These are phyloP conservation scores for Pseudorectes ferrugineus DNA, from an alignment of 2,113 vertebrate genomes.

Conservation along the genomic window DNA sequence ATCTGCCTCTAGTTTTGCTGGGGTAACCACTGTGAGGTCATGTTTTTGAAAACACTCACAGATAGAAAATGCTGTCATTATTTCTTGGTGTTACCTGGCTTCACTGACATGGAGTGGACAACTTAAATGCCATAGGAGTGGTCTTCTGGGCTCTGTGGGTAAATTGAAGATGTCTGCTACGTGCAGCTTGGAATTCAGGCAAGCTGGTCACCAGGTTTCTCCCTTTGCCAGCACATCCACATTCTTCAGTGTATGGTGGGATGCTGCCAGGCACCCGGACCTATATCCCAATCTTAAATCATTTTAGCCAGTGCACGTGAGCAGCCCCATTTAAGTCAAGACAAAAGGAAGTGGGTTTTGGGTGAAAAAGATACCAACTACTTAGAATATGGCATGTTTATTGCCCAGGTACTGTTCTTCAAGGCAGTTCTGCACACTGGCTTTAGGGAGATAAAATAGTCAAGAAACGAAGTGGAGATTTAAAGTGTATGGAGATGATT, in stretches of 20 bases:
- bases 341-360: background rate
- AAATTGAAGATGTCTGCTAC: background rate
- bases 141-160: background rate
- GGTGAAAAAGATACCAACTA: background rate
- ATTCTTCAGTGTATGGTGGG: background rate
- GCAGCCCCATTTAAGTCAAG: background rate
- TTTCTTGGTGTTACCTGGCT: background rate
- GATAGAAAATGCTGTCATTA: background rate
- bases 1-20: background rate
- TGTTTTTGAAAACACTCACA: background rate
- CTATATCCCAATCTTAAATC: background rate
- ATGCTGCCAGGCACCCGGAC: background rate
- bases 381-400: background rate
- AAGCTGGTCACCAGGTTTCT: background rate
- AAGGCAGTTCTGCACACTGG: background rate
- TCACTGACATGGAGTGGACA: background rate
- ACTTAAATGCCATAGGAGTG: background rate
- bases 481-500: background rate
- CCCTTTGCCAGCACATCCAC: background rate
- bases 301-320: background rate
- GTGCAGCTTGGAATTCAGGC: background rate
- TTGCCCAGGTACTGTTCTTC: background rate
- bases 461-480: background rate
- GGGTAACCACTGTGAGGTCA: background rate
- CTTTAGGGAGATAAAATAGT: background rate